These are phyloP conservation scores for Gari tellinella DNA, from an alignment of 2,888 invertebrate species.

Conservation along the genomic window DNA sequence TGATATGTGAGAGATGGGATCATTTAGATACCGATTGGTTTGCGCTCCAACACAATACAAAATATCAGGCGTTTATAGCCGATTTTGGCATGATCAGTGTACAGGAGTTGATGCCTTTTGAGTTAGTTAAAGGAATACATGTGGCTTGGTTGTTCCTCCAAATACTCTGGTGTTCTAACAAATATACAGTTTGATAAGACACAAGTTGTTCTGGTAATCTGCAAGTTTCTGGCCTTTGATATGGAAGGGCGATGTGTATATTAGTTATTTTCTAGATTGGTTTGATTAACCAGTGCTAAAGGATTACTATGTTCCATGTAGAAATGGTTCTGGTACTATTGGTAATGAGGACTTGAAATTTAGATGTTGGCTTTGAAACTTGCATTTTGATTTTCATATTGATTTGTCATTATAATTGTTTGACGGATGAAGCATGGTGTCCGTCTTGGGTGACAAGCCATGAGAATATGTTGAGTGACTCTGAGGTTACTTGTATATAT, in stretches of 20 bases:
- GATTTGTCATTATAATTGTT: too few species aligned
- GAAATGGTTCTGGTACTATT: slow-evolving; percentile 1
- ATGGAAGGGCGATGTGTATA: neutral
- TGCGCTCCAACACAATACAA: slow-evolving; percentile 45
- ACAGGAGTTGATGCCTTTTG: slow-evolving; percentile 41
- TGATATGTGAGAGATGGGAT: slow-evolving; percentile 30
- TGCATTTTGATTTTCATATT: slow-evolving; percentile 1
- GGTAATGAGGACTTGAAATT: neutral
- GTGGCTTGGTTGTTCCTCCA: slow-evolving; percentile 44
- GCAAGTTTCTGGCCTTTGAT: slow-evolving; percentile 38
- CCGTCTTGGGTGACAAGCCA: too few species aligned
- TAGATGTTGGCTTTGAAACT: neutral
- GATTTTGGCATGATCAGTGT: slow-evolving; percentile 34
- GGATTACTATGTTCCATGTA: slow-evolving; percentile 8
- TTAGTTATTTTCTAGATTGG: too few species aligned
- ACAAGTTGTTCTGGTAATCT: slow-evolving; percentile 32
- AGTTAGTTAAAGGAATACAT: slow-evolving; percentile 14
- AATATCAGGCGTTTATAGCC: slow-evolving; percentile 39
- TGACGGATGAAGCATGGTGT: too few species aligned
- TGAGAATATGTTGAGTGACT: too few species aligned
- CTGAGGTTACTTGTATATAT: too few species aligned
- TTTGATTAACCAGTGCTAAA: neutral
- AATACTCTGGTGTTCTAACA: slow-evolving; percentile 29
- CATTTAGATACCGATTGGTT: slow-evolving; percentile 44
- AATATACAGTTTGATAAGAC: slow-evolving; percentile 25